Evolutionary conservation across 2,797 vertebrate species (phyloP), one percentile per base, ranked within the genome.

Genomic region (Clarias fuscus): DNA sequence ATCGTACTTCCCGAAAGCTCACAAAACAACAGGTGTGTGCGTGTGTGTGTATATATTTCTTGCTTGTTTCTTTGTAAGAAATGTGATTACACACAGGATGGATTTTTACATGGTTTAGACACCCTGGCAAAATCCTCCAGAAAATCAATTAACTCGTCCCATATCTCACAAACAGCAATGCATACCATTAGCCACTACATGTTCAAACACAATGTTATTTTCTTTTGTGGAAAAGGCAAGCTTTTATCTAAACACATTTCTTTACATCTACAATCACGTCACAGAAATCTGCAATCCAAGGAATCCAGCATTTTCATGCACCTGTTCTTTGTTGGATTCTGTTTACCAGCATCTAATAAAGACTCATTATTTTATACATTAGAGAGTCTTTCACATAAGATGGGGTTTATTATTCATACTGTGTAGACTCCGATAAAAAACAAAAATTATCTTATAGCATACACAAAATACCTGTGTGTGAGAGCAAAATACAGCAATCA

Each of bases 31-130:
- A 8, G 20, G 24, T 65, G 22, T n/a, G 62, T n/a, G 62, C 27
- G 24, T n/a, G 62, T 27, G 53, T 7, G 53, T 22, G 75, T 3
- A 4, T 1, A 18, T 2, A 6, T n/a, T 33, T 24, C n/a, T 43
- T 83, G 79, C 83, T 67, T 58, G 72, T 88, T 76, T 83, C 72
- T 84, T 76, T 87, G 84, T 76, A 61, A 78, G 59, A 73, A 75
- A 86, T 71, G 87, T 76, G 73, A 87, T 87, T 76, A 86, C 27
- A 85, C 82, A 89, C 84, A 73, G 77, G 73, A 65, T 87, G 84
- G 84, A 76, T 85, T 90, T 88, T 90, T 75, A 89, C 87, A 80
- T 83, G 77, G 67, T 83, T 85, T 86, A 89, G 84, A 87, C 88
- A 76, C 62, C 6, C 62, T 76, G 86, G 43, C 58, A 87, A 88